A percentile compares a stretch with the other conserved stretches of the same genome.
Evolutionary conservation across 1,140 invertebrate genomes (phyloP).

Genomic region (Oreohelix idahoensis): DNA sequence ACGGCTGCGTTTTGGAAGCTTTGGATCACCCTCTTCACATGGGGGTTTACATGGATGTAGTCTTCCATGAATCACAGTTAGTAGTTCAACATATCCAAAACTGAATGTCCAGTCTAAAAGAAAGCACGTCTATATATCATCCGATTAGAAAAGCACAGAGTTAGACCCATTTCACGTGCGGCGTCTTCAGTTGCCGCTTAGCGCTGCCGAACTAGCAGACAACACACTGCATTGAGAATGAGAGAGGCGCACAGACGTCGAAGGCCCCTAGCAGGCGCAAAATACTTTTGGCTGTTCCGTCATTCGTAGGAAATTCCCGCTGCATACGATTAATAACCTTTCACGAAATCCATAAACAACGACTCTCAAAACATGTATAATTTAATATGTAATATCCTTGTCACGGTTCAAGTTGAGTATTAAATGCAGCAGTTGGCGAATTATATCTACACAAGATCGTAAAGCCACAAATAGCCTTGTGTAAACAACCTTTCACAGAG

Average conservation of each 20-base stretch:
- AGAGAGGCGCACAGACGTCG: not conserved
- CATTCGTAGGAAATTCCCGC: not conserved
- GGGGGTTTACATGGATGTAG: slow-evolving; percentile 77
- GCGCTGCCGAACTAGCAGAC: not conserved
- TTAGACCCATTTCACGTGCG: slow-evolving; percentile 7
- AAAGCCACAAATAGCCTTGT: not conserved
- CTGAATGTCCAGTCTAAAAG: slow-evolving; percentile 24
- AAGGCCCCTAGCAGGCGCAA: not conserved
- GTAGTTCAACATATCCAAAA: slow-evolving; percentile 29
- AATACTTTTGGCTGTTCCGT: slow-evolving; percentile 35
- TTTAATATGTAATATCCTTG: not conserved
- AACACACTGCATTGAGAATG: slow-evolving; percentile 4
- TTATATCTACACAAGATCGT: not conserved
- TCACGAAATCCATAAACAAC: not conserved
- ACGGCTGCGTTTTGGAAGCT: slow-evolving; percentile 92
- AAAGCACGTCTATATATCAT: slow-evolving; percentile 25
- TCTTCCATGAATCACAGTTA: slow-evolving; percentile 58
- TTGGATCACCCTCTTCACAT: slow-evolving; percentile 93
- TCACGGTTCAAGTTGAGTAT: not conserved
- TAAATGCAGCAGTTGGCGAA: not conserved
- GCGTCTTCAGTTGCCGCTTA: not conserved
- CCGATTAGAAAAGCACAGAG: slow-evolving; percentile 20
- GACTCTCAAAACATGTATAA: not conserved
- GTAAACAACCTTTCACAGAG: not conserved
- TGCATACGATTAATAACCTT: not conserved